A percentile compares a stretch with the other conserved stretches of the same genome.
These are phyloP conservation scores for Tyrophagus putrescentiae DNA, from an alignment of 1,140 invertebrate genomes.

Conservation along the genomic window DNA sequence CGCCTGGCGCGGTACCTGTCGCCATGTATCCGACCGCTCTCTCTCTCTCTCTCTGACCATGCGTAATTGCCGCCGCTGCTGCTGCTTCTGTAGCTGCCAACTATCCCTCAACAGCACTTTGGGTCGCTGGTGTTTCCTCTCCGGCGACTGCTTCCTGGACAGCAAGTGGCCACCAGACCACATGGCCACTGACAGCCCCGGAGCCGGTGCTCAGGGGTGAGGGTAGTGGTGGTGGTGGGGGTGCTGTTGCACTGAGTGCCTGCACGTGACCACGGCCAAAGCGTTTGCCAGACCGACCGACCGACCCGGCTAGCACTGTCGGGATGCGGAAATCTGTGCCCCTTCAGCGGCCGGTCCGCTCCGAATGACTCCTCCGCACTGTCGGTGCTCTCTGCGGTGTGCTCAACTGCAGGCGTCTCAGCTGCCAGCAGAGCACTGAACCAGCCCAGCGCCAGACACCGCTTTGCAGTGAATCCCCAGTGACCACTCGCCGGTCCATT, in stretches of 20 bases:
- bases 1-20: too few species aligned
- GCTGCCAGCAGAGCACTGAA: too few species aligned
- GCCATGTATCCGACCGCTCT: too few species aligned
- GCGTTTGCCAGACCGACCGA: neutral
- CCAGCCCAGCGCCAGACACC: too few species aligned
- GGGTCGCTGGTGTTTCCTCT: too few species aligned
- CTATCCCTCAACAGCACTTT: too few species aligned
- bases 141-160: too few species aligned
- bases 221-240: neutral
- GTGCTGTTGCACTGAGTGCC: neutral
- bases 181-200: neutral
- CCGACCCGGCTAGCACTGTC: neutral
- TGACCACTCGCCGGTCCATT: slow-evolving; percentile 10
- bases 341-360: too few species aligned
- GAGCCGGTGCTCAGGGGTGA: neutral
- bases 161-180: neutral
- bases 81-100: too few species aligned
- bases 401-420: too few species aligned
- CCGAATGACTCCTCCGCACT: neutral
- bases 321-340: slow-evolving; percentile 2
- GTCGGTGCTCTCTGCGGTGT: neutral
- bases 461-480: neutral
- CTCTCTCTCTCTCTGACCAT: neutral
- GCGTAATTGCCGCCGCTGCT: too few species aligned
- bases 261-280: neutral